Percentiles rank a stretch among this genome's conserved stretches.
These are phyloP conservation scores for Epirrhoe tristata DNA, from an alignment of 2,888 invertebrate species.

Conservation along the genomic window DNA sequence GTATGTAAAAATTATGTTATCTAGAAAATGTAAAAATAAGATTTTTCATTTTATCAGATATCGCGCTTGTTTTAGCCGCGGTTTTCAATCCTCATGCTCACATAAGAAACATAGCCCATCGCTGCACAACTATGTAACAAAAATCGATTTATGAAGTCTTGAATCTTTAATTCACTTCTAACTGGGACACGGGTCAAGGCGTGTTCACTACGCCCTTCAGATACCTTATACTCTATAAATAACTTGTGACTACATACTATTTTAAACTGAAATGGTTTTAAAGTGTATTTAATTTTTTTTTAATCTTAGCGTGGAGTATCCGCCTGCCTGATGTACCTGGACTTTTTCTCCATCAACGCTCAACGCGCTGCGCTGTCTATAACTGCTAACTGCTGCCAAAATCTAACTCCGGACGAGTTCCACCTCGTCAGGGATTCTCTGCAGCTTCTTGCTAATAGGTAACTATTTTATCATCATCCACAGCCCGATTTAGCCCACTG, in stretches of 20 bases:
- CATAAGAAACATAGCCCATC: no score
- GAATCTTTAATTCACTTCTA: no score
- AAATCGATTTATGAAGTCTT: no score
- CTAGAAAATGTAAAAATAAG: no score
- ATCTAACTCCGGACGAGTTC: constrained; percentile 97
- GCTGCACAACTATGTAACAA: no score
- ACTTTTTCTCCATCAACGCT: constrained; percentile 99
- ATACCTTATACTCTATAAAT: neutral
- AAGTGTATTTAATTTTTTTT: neutral
- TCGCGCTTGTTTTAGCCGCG: no score
- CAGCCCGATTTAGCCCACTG: no score
- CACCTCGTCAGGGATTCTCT: constrained; percentile 95
- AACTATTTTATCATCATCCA: constrained; percentile 14
- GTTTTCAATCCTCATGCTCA: no score
- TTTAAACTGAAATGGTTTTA: neutral
- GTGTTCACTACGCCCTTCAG: no score
- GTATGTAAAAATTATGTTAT: no score
- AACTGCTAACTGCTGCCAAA: constrained; percentile 99
- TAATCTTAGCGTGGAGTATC: constrained; percentile 94
- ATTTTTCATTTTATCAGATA: no score
- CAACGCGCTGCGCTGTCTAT: constrained; percentile 98
- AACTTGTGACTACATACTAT: neutral
- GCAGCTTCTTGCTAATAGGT: constrained; percentile 91
- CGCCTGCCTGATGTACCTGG: constrained; percentile 97
- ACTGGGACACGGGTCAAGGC: no score